Conservation (phyloP, 2,113 vertebrate genomes). For the Eonycteris spelaea region DNA sequence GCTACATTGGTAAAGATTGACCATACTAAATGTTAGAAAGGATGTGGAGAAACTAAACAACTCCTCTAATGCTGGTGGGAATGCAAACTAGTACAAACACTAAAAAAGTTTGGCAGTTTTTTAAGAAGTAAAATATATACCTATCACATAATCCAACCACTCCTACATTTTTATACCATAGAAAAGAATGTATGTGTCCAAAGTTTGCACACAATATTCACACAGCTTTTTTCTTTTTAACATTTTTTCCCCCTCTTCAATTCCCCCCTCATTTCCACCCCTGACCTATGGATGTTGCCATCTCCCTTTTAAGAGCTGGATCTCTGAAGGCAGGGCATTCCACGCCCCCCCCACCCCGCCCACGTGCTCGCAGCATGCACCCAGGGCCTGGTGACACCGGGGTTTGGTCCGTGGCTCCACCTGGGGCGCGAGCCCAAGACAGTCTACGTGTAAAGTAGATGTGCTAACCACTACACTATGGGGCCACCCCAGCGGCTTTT, state of each 20-base stretch:
- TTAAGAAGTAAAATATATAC: neutral
- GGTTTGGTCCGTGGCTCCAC: no score
- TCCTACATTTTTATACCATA: neutral
- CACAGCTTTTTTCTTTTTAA: neutral
- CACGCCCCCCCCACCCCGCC: no score
- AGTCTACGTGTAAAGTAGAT: no score
- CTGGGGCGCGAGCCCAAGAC: no score
- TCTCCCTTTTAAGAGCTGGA: no score
- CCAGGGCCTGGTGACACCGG: no score
- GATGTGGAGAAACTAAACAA: neutral
- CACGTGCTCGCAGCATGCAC: no score
- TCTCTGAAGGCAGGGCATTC: no score
- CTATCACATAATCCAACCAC: neutral
- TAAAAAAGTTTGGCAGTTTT: neutral
- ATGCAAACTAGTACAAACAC: neutral
- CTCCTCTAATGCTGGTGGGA: neutral
- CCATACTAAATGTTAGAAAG: neutral
- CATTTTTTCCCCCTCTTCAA: no score
- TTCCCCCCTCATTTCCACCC: no score
- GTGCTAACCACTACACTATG: no score
- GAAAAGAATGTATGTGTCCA: neutral
- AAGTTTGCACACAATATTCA: neutral
- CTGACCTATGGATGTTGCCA: no score
- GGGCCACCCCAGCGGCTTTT: neutral
- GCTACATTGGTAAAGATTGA: neutral